Evolutionary conservation across 1,140 invertebrate genomes (phyloP), one percentile per base, ranked within the genome.

Genomic region (Cylas formicarius): DNA sequence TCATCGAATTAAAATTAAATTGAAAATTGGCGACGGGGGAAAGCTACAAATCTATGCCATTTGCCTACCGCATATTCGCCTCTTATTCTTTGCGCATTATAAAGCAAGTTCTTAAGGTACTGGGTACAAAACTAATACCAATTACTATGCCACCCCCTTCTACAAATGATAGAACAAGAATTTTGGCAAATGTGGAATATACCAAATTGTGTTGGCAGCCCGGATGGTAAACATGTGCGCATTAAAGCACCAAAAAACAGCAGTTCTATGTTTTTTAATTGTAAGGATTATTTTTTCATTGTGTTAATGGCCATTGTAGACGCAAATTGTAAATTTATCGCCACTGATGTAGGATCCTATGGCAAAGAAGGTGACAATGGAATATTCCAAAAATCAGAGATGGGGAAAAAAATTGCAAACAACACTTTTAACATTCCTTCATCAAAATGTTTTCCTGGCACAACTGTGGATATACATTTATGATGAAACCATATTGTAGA

Each of bases 221-320:
- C 73, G n/a, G 67, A 71, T 53, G 67, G 65, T 13, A 70, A 70
- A 56, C 65, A 69, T 52, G 51, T 68, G 11, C 48, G 31, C 32
- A 61, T 67, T 49, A 39, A 46, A 33, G 39, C 40, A 29, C 67
- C 66, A 21, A 10, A 22, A 29, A 59, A 58, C 29, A 57, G 53
- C 32, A 65, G 67, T 29, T 52, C 55, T 4, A 23, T 46, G 11
- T 69, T 46, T 52, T 68, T 56, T 38, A 72, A 72, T 48, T 67
- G 69, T 28, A 72, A 70, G 44, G 23, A 55, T 2, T 55, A 40
- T 48, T 70, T 60, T 52, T 68, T 62, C 19, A 60, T 72, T 31
- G 66, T 73, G 23, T 50, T 73, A 16, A 48, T 71, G 36, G 72
- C 62, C 4, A 36, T 72, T 16, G 68, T 67, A 10, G 67, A 74